These are phyloP conservation scores for Hippotragus niger DNA, from an alignment of 2,113 vertebrate genomes.

Conservation along the genomic window DNA sequence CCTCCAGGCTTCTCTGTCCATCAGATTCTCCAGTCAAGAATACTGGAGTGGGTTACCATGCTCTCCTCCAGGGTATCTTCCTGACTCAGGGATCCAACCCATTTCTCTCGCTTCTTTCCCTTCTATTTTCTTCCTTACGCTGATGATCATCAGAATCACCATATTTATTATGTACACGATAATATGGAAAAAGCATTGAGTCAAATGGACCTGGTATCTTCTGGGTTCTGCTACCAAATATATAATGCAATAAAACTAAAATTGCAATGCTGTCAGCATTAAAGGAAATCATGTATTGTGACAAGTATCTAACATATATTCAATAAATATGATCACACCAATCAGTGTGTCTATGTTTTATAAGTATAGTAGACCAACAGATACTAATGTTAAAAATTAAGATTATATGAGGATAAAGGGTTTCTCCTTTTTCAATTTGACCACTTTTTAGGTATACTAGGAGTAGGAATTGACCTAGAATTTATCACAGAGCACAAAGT, in stretches of 20 bases:
- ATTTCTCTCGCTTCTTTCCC: neutral
- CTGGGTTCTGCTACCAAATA: neutral
- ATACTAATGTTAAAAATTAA: neutral
- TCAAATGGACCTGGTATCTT: neutral
- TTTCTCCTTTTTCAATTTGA: neutral
- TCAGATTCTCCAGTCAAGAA: neutral
- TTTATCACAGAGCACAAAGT: neutral
- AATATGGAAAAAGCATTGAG: neutral
- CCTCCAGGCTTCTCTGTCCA: neutral
- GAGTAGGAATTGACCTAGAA: neutral
- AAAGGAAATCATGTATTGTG: neutral
- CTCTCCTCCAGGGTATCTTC: neutral
- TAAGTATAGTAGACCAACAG: neutral
- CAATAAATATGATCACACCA: neutral
- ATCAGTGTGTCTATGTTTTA: neutral
- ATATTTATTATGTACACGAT: neutral
- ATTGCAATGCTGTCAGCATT: neutral
- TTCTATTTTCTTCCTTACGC: neutral
- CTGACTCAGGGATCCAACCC: neutral
- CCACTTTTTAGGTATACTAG: neutral
- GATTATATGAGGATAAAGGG: neutral
- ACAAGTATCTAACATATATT: neutral
- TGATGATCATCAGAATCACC: neutral
- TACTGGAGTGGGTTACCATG: neutral
- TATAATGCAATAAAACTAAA: neutral